These are phyloP conservation scores for Acleris holmiana DNA, from an alignment of 2,888 invertebrate genomes.

Conservation along the genomic window DNA sequence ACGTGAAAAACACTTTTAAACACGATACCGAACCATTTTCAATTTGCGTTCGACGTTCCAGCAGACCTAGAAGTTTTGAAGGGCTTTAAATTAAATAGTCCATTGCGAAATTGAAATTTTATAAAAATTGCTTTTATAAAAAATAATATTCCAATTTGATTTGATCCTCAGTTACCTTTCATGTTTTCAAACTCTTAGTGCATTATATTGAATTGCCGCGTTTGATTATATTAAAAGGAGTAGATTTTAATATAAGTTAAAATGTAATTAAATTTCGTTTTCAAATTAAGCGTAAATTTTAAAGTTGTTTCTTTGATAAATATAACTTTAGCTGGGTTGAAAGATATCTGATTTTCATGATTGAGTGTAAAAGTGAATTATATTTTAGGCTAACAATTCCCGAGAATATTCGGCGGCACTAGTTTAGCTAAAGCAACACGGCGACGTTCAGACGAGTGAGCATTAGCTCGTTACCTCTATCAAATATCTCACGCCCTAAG, in stretches of 20 bases:
- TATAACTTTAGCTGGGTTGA: no score
- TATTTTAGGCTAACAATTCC: neutral
- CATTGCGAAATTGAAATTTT: slow-evolving; percentile 4
- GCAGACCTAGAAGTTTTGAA: slow-evolving; percentile 6
- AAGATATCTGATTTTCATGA: no score
- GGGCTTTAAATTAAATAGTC: slow-evolving; percentile 19
- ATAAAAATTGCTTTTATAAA: neutral
- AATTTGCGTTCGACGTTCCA: slow-evolving; percentile 23
- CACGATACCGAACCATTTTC: slow-evolving; percentile 25
- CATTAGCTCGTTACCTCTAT: slow-evolving; percentile 1
- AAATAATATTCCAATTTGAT: no score
- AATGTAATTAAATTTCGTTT: no score
- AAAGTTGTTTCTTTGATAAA: no score
- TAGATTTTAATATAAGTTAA: no score
- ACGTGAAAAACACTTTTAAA: slow-evolving; percentile 61
- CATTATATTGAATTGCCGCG: no score
- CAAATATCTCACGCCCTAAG: slow-evolving; percentile 2
- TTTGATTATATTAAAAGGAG: no score
- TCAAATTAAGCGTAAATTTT: no score
- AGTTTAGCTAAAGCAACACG: neutral
- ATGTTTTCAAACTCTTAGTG: no score
- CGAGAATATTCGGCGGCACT: neutral
- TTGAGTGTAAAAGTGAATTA: no score
- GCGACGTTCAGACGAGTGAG: neutral
- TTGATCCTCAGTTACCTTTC: no score